Conservation (phyloP, 2,797 vertebrate species). For the Lindbergichthys nudifrons region DNA sequence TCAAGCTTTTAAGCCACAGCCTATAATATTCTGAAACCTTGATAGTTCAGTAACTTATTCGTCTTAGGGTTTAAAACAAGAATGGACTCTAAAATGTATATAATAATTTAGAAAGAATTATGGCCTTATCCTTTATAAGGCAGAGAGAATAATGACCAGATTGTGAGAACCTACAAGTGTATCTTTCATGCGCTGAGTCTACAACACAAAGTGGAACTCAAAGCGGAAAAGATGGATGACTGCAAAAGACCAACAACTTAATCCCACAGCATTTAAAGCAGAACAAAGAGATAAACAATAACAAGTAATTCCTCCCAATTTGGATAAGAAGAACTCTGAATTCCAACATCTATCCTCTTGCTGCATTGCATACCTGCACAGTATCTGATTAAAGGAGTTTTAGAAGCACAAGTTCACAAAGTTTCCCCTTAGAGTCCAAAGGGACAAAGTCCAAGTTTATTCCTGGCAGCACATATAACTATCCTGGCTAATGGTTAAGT, state of each 20-base stretch:
- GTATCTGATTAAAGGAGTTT: constrained; percentile 19
- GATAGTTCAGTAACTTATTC: constrained; percentile 10
- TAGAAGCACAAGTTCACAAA: background rate
- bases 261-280: background rate
- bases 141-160: background rate
- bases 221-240: constrained; percentile 29
- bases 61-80: constrained; percentile 9
- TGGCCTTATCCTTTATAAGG: constrained; percentile 3
- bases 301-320: constrained; percentile 14
- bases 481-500: constrained; percentile 6
- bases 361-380: background rate
- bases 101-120: constrained; percentile 8
- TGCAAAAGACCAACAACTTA: constrained; percentile 1
- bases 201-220: constrained; percentile 4
- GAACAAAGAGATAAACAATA: constrained; percentile 15
- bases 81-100: constrained; percentile 8
- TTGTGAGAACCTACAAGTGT: constrained; percentile 5
- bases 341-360: constrained; percentile 19
- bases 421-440: background rate
- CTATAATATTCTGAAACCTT: constrained; percentile 26
- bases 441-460: constrained; percentile 16
- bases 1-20: constrained; percentile 48
- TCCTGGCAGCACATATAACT: background rate
- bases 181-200: constrained; percentile 11
- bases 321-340: constrained; percentile 22